These are phyloP conservation scores for Nasonia longicornis DNA, from an alignment of 1,140 invertebrate genomes.

Conservation along the genomic window DNA sequence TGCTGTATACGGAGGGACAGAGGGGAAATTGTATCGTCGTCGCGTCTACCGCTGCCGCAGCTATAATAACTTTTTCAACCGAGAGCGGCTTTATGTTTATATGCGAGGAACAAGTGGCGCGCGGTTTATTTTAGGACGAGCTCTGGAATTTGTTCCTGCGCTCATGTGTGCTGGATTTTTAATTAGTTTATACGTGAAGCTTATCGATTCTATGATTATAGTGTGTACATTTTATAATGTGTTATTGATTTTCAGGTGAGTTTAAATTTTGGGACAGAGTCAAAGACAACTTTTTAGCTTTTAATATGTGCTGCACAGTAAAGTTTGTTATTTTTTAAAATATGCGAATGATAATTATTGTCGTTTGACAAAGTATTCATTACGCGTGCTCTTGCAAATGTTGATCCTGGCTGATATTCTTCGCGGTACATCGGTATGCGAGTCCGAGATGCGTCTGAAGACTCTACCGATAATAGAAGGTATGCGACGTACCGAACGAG, in stretches of 20 bases:
- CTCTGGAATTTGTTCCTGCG: no score
- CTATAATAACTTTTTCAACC: background rate
- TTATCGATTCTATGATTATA: no score
- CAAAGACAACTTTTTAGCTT: no score
- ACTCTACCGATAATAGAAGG: background rate
- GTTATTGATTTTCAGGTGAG: no score
- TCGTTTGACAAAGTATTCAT: background rate
- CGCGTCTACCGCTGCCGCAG: background rate
- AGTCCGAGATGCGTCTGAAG: background rate
- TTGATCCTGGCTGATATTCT: background rate
- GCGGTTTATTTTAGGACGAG: background rate
- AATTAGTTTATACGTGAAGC: no score
- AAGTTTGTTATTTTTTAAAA: no score
- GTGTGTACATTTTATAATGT: no score
- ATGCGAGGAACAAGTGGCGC: background rate
- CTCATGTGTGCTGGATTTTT: no score
- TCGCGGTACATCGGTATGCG: background rate
- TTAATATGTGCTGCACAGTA: no score
- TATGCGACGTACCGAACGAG: constrained; percentile 1
- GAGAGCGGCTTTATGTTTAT: background rate
- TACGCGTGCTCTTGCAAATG: background rate
- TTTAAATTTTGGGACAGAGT: no score
- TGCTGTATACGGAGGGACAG: background rate
- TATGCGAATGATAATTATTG: background rate
- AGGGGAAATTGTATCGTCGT: background rate